phyloP scores from a whole-genome alignment of 2,888 invertebrate genomes.

The Palloptera scutellata region DNA sequence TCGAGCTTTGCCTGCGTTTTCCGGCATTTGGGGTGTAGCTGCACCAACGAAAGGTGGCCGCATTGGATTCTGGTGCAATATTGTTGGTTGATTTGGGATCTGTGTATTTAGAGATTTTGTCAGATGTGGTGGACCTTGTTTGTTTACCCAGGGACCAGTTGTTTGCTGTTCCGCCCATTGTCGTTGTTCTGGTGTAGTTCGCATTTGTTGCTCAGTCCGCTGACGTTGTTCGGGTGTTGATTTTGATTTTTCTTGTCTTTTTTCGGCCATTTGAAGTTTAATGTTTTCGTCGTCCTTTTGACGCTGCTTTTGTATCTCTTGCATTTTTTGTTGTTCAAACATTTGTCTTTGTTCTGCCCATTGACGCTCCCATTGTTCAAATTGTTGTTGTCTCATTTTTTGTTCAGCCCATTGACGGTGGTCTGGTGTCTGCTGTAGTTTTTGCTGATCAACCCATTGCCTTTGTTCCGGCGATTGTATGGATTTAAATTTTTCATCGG shows the following conservation, averaged over 20 bases:
- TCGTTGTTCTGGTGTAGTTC: background rate
- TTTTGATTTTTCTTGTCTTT: background rate
- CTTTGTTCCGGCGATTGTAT: conserved; percentile 26
- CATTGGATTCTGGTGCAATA: background rate
- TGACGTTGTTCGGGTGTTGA: conserved; percentile 11
- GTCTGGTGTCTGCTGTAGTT: background rate
- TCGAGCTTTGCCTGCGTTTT: conserved; percentile 44
- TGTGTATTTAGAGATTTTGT: background rate
- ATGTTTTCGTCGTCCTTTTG: conserved; percentile 1
- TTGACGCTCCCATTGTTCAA: conserved; percentile 3
- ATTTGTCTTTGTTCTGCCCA: conserved; percentile 5
- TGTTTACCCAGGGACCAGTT: background rate
- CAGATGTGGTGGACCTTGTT: background rate
- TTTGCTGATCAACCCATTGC: conserved; percentile 20
- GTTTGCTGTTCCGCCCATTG: conserved; percentile 1
- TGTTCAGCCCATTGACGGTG: conserved; percentile 29
- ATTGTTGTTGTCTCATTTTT: background rate
- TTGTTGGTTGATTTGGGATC: conserved; percentile 2
- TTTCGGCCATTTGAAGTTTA: background rate
- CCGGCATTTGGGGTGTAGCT: conserved; percentile 50
- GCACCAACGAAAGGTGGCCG: conserved; percentile 35
- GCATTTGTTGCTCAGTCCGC: conserved; percentile 16
- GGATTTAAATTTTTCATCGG: conserved; percentile 24
- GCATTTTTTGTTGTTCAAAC: conserved; percentile 11
- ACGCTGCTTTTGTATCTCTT: conserved; percentile 8